Evolutionary conservation across 2,113 vertebrate species (phyloP).

Genomic region (Gambusia affinis): DNA sequence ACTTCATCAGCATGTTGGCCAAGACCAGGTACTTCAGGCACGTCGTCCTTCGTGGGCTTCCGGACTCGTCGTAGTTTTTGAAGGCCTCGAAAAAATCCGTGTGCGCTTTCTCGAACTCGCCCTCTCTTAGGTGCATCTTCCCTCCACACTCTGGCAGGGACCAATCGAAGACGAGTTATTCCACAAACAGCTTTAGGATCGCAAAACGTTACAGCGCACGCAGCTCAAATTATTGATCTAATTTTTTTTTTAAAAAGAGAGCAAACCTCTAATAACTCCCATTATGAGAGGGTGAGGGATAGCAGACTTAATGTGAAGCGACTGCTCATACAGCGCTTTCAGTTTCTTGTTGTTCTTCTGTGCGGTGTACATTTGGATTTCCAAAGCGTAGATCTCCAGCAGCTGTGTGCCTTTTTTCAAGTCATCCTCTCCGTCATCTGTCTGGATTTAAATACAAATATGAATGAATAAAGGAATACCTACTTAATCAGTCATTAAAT

Average conservation of each 20-base stretch:
- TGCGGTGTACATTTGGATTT: slow-evolving; percentile 99
- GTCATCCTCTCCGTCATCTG: slow-evolving; percentile 98
- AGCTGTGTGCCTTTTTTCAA: slow-evolving; percentile 98
- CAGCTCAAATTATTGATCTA: not conserved
- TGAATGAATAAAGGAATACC: not conserved
- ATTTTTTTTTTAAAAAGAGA: not conserved
- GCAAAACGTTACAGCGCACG: not conserved
- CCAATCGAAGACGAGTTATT: slow-evolving; percentile 31
- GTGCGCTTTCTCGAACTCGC: slow-evolving; percentile 99
- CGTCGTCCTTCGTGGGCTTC: slow-evolving; percentile 97
- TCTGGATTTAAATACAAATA: slow-evolving; percentile 77
- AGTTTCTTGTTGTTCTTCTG: slow-evolving; percentile 99
- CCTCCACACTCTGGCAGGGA: slow-evolving; percentile 92
- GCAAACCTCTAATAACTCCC: slow-evolving; percentile 96
- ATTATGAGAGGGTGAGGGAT: slow-evolving; percentile 99
- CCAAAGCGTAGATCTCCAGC: slow-evolving; percentile 98
- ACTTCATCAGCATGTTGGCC: slow-evolving; percentile 99
- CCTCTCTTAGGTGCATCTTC: slow-evolving; percentile 99
- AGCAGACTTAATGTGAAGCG: slow-evolving; percentile 98
- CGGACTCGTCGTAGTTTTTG: slow-evolving; percentile 99
- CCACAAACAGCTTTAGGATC: not conserved
- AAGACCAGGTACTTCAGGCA: slow-evolving; percentile 99
- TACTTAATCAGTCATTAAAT: not conserved
- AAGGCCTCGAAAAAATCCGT: slow-evolving; percentile 99
- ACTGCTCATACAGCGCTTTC: slow-evolving; percentile 98